Evolutionary conservation across 1,140 invertebrate species (phyloP).

Genomic region (Laupala kohalensis): DNA sequence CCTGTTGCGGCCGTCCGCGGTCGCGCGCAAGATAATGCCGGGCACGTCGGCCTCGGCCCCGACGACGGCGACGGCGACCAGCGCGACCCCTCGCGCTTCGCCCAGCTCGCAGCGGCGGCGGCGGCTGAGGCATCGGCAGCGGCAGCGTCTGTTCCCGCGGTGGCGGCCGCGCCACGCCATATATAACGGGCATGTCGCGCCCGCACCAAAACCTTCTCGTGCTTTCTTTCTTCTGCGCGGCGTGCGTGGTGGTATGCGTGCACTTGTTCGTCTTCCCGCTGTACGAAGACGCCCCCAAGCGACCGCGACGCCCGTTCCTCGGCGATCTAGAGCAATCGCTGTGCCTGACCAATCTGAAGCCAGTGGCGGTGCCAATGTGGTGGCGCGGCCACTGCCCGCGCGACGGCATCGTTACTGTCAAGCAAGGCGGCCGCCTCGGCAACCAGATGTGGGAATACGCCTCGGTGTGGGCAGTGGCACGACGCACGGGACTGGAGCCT

Average conservation of each 20-base stretch:
- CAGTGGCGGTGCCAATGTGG: constrained; percentile 23
- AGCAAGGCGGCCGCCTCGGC: constrained; percentile 43
- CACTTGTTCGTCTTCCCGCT: constrained; percentile 47
- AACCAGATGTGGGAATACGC: constrained; percentile 54
- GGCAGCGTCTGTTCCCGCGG: no score
- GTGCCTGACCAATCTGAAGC: constrained; percentile 34
- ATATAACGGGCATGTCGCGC: constrained; percentile 16
- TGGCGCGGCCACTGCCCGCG: constrained; percentile 25
- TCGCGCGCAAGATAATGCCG: no score
- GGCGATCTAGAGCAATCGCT: constrained; percentile 35
- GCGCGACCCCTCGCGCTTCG: not conserved
- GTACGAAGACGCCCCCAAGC: constrained; percentile 34
- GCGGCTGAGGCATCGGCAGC: not conserved
- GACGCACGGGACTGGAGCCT: constrained; percentile 41
- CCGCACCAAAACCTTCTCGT: constrained; percentile 41
- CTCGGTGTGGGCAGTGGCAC: constrained; percentile 40
- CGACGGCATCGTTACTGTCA: constrained; percentile 38
- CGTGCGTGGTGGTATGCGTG: constrained; percentile 41
- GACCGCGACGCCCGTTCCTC: constrained; percentile 18
- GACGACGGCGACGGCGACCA: not conserved
- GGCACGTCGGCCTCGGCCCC: no score
- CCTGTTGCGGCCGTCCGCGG: not conserved
- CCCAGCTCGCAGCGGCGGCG: not conserved
- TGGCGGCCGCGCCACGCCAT: not conserved
- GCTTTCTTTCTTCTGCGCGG: constrained; percentile 39